Base-by-base conservation (phyloP, 2,797 vertebrate genomes). In the Pseudomugil gertrudae region DNA sequence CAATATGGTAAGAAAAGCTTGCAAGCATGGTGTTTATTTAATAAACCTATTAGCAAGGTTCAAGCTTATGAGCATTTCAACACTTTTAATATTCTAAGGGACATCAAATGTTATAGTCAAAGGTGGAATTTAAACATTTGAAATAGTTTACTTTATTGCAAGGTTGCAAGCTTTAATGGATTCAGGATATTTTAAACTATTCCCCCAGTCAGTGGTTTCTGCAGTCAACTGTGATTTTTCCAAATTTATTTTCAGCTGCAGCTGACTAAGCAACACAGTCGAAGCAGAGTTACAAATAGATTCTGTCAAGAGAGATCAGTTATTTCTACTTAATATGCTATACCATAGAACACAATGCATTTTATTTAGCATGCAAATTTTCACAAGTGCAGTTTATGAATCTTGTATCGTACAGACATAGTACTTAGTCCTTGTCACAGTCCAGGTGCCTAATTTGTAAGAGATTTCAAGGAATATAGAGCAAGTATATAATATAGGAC, bases 211-310 rank as follows among this genome's bases (percentile, higher is more conserved):
- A 63, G 50, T 75, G 72, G 59, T 66, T 81, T 68, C 69, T 74
- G 64, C 66, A 74, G 29, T 83, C 63, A 63, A 53, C 64, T 76
- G 76, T 71, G 69, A 81, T 72, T 75, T 76, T 62, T 70, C 29
- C 21, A 69, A 64, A 82, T 78, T 54, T 61, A 74, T 74, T 78
- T 76, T 80, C 60, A 61, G 57, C 58, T 51, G 51, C 58, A 72
- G 66, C 68, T 83, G 76, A 86, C 63, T 71, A 71, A 84, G 79
- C 78, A 78, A 29, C 77, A 60, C n/a, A 24, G 52, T 21, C 9
- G 47, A 78, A 60, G 62, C 35, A 43, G 45, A 71, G 43, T 81
- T 77, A 56, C 60, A 67, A 81, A 88, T 74, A 73, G 52, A 72
- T 64, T 83, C 58, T 84, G 75, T 81, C 75, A 72, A 30, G 29